phyloP scores from a whole-genome alignment of 2,888 invertebrate genomes.

The Apotomis betuletana region DNA sequence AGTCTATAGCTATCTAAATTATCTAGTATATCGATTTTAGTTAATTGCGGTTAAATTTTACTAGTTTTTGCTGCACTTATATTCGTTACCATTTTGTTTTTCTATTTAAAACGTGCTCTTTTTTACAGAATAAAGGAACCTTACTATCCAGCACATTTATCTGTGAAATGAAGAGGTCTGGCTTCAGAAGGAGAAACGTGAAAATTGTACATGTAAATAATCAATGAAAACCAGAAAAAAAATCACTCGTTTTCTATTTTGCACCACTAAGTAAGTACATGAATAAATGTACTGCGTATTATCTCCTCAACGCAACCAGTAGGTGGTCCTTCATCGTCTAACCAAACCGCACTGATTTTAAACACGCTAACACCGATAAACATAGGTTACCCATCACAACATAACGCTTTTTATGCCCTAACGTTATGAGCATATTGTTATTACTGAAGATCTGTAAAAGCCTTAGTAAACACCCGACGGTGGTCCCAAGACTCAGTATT shows the following conservation, averaged over 20 bases:
- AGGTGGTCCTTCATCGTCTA: slow-evolving; percentile 35
- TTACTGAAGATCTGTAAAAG: slow-evolving; percentile 54
- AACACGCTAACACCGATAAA: slow-evolving; percentile 33
- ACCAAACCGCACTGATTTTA: slow-evolving; percentile 39
- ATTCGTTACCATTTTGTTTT: too few species aligned
- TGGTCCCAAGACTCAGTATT: slow-evolving; percentile 67
- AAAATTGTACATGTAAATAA: too few species aligned
- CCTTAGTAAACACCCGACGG: slow-evolving; percentile 71
- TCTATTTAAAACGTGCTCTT: too few species aligned
- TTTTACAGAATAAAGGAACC: too few species aligned
- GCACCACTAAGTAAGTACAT: too few species aligned
- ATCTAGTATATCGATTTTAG: background rate
- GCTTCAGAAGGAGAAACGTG: too few species aligned
- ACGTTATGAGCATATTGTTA: slow-evolving; percentile 40
- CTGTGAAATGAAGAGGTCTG: too few species aligned
- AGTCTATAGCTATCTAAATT: background rate
- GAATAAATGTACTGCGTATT: too few species aligned
- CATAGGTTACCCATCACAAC: slow-evolving; percentile 30
- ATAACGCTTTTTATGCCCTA: slow-evolving; percentile 37
- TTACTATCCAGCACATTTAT: too few species aligned
- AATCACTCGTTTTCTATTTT: too few species aligned
- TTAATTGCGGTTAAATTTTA: background rate
- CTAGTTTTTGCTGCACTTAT: background rate
- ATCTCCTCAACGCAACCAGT: slow-evolving; percentile 16
- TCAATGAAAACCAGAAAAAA: too few species aligned